Evolutionary conservation across 2,113 vertebrate species (phyloP), one percentile per base, ranked within the genome.

Genomic region (Rhizomys pruinosus): DNA sequence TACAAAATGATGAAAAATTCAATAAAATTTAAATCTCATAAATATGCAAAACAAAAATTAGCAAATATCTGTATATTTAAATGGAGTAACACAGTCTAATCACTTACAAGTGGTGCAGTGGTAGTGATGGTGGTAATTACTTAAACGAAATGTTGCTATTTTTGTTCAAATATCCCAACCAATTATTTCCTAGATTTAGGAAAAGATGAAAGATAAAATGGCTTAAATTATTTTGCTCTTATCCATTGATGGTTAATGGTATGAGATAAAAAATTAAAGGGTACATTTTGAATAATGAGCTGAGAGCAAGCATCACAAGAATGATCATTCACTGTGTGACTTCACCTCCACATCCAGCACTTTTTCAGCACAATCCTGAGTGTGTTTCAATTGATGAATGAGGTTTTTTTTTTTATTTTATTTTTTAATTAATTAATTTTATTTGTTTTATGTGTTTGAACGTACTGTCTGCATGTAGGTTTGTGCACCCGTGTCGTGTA

Each of bases 391-490:
- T 4, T 97, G 96, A 96, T 96, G 91, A 96, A 96, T 93, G 94
- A 92, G 81, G 89, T 37, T 94, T 95, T 96, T 87, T 73, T 96
- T 96, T 97, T 94, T n/a, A n/a, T n/a, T n/a, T n/a, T n/a, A n/a
- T n/a, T n/a, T n/a, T n/a, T n/a, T n/a, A n/a, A n/a, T n/a, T n/a
- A n/a, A n/a, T n/a, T n/a, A n/a, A n/a, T n/a, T n/a, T n/a, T n/a
- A n/a, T n/a, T n/a, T n/a, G n/a, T n/a, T n/a, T n/a, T n/a, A n/a
- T n/a, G n/a, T n/a, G n/a, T n/a, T n/a, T n/a, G n/a, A n/a, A n/a
- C n/a, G n/a, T n/a, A n/a, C n/a, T n/a, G n/a, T n/a, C n/a, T n/a
- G n/a, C n/a, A n/a, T n/a, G n/a, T n/a, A n/a, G n/a, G n/a, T n/a
- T n/a, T n/a, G n/a, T n/a, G n/a, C n/a, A n/a, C n/a, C n/a, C n/a